Conservation (phyloP, 2,888 invertebrate species). For the Fissipunctia ypsillon region DNA sequence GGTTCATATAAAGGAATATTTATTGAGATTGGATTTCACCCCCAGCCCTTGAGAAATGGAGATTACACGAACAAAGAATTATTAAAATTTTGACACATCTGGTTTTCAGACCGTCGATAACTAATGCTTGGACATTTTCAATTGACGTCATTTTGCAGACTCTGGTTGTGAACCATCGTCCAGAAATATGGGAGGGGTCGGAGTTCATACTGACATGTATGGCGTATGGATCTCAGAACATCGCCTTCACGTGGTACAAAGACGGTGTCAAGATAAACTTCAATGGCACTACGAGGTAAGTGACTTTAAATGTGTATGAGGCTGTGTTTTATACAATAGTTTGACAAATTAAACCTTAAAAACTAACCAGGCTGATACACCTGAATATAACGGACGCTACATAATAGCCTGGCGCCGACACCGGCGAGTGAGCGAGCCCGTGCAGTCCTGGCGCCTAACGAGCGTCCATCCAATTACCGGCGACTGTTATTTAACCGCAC, state of each 20-base stretch:
- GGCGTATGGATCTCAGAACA: conserved; percentile 94
- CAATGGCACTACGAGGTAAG: conserved; percentile 92
- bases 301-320: background rate
- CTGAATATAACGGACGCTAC: background rate
- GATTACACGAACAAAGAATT: background rate
- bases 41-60: background rate
- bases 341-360: background rate
- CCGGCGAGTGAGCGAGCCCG: background rate
- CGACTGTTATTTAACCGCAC: conserved; percentile 50
- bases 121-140: background rate
- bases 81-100: background rate
- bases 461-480: conserved; percentile 51
- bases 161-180: conserved; percentile 84
- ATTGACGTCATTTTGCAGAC: conserved; percentile 69
- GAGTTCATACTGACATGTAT: conserved; percentile 95
- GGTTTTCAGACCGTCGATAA: background rate
- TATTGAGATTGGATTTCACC: background rate
- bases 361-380: background rate
- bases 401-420: background rate
- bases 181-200: conserved; percentile 92
- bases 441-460: conserved; percentile 15
- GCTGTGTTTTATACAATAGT: background rate
- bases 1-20: background rate
- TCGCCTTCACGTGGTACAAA: conserved; percentile 95
- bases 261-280: conserved; percentile 94